phyloP scores from a whole-genome alignment of 53 echinoderm and acorn worm species.

The Stichopus horrens region DNA sequence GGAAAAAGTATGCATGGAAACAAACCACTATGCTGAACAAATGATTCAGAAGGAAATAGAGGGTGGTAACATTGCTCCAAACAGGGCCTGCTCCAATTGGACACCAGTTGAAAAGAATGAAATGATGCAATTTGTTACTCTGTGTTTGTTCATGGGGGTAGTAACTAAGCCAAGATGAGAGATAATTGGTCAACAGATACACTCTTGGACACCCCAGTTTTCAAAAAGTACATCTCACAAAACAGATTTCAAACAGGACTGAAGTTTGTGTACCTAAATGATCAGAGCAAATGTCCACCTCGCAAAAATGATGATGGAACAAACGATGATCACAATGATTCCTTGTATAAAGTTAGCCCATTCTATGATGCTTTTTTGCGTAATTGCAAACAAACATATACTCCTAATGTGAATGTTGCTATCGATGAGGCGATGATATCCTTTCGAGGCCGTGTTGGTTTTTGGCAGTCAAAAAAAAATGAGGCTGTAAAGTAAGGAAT shows the following conservation, averaged over 20 bases:
- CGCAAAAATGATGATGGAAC: conserved; percentile 13
- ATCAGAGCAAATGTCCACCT: neutral
- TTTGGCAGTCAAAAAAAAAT: neutral
- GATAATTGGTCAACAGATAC: no score
- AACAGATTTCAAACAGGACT: neutral
- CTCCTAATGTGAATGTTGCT: neutral
- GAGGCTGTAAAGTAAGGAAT: no score
- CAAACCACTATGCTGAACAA: conserved; percentile 7
- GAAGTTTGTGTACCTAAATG: neutral
- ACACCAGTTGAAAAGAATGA: neutral
- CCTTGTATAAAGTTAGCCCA: conserved; percentile 2
- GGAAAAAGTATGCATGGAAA: neutral
- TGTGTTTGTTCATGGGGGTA: neutral
- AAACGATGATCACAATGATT: neutral
- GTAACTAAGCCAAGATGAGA: neutral
- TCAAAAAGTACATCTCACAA: neutral
- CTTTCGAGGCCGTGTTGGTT: neutral
- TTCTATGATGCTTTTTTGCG: neutral
- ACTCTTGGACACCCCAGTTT: neutral
- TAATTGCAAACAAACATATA: neutral
- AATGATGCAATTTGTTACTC: neutral
- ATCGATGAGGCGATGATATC: neutral
- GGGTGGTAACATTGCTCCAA: neutral
- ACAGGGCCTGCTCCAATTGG: neutral
- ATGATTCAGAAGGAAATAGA: neutral